A percentile compares a stretch with the other conserved stretches of the same genome.
Conservation (phyloP, 2,113 vertebrate genomes). For the Stictonetta naevosa region DNA sequence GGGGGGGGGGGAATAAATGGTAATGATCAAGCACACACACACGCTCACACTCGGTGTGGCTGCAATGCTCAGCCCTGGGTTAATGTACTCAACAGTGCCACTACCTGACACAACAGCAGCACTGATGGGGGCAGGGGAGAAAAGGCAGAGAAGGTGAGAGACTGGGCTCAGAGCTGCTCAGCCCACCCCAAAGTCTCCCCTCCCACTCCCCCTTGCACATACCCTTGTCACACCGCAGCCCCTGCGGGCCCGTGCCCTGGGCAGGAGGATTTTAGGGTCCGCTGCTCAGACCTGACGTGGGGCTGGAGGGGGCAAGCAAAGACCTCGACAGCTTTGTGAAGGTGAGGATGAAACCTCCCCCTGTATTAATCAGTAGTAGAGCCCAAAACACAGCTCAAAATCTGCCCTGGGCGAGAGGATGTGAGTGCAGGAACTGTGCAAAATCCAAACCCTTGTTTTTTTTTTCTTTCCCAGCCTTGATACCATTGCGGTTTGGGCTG, state of each 20-base stretch:
- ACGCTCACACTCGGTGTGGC: conserved; percentile 24
- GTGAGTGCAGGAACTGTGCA: background rate
- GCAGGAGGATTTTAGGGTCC: background rate
- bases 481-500: accelerated
- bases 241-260: accelerated
- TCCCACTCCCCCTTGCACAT: too few relatives aligned
- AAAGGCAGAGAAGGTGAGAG: background rate
- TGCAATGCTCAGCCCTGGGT: conserved; percentile 55
- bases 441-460: background rate
- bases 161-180: background rate
- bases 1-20: background rate
- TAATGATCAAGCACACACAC: conserved; percentile 41
- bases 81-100: conserved; percentile 80
- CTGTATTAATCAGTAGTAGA: background rate
- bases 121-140: conserved; percentile 60
- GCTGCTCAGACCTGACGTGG: background rate
- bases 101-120: conserved; percentile 79
- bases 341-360: background rate
- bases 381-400: background rate
- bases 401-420: background rate
- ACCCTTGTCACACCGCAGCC: background rate
- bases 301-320: background rate
- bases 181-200: background rate
- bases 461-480: background rate
- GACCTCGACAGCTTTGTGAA: background rate